A percentile compares a stretch with the other conserved stretches of the same genome.
These are phyloP conservation scores for Malachius bipustulatus DNA, from an alignment of 2,888 invertebrate species.

Conservation along the genomic window DNA sequence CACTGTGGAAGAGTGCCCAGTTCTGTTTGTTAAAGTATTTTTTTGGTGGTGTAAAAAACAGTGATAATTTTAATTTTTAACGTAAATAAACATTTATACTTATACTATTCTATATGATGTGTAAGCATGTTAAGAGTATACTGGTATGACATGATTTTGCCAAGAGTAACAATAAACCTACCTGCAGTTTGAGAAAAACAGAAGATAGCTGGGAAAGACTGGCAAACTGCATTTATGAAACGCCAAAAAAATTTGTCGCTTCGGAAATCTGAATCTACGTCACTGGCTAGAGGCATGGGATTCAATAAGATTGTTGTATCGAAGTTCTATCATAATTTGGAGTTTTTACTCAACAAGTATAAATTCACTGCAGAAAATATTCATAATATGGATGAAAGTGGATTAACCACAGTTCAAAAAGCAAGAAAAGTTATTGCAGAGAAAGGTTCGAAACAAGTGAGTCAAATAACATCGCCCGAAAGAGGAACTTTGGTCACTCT, in stretches of 20 bases:
- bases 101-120: too few relatives aligned
- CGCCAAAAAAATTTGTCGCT: not conserved
- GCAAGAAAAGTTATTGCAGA: constrained; percentile 5
- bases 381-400: constrained; percentile 3
- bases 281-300: not conserved
- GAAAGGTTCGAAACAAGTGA: constrained; percentile 1
- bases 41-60: too few relatives aligned
- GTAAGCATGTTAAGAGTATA: too few relatives aligned
- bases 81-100: too few relatives aligned
- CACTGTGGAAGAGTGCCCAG: too few relatives aligned
- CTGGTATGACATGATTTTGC: too few relatives aligned
- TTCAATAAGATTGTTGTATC: constrained; percentile 1
- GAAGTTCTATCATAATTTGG: constrained; percentile 2
- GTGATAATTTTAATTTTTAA: too few relatives aligned
- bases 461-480: constrained; percentile 1
- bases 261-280: constrained; percentile 1
- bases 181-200: not conserved
- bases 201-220: constrained; percentile 1
- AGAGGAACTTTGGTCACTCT: constrained; percentile 3
- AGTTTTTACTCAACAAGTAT: not conserved
- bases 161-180: too few relatives aligned
- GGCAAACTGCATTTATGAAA: not conserved
- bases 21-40: too few relatives aligned
- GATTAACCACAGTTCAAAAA: constrained; percentile 1
- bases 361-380: not conserved